Evolutionary conservation across 2,797 vertebrate genomes (phyloP).

Genomic region (Spinus pinus): DNA sequence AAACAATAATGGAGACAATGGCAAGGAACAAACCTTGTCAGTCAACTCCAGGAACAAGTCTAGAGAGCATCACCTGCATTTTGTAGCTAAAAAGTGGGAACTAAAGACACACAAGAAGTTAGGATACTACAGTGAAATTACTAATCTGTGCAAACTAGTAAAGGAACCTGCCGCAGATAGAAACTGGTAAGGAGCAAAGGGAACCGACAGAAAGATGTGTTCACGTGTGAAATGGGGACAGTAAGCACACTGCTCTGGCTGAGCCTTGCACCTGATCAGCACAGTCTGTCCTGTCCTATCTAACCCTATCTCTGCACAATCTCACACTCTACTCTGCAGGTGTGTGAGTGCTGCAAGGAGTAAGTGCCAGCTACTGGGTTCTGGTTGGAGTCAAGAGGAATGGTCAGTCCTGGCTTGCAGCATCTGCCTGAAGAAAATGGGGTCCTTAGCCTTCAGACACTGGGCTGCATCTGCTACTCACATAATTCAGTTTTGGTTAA

Average conservation of each 20-base stretch:
- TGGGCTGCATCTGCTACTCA: neutral
- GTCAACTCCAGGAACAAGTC: neutral
- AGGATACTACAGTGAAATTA: neutral
- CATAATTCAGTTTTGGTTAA: neutral
- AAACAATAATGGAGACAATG: neutral
- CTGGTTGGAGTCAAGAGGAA: neutral
- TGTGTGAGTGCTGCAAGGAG: neutral
- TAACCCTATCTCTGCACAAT: neutral
- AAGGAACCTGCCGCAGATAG: neutral
- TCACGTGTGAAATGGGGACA: fast-evolving
- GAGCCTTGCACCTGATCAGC: neutral
- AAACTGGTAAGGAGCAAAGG: neutral
- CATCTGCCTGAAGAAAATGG: neutral
- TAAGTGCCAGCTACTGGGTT: neutral
- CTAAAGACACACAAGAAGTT: neutral
- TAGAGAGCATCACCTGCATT: neutral
- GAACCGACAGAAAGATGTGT: neutral
- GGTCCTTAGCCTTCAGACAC: neutral
- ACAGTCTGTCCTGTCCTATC: neutral
- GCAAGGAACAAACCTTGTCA: neutral
- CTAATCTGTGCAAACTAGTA: neutral
- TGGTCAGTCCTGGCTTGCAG: too few relatives aligned
- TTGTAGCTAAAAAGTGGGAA: neutral
- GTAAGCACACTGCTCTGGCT: neutral
- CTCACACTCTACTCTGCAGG: neutral